A percentile compares a stretch with the other conserved stretches of the same genome.
phyloP scores from a whole-genome alignment of 2,113 vertebrate genomes.

The Miniopterus natalensis region DNA sequence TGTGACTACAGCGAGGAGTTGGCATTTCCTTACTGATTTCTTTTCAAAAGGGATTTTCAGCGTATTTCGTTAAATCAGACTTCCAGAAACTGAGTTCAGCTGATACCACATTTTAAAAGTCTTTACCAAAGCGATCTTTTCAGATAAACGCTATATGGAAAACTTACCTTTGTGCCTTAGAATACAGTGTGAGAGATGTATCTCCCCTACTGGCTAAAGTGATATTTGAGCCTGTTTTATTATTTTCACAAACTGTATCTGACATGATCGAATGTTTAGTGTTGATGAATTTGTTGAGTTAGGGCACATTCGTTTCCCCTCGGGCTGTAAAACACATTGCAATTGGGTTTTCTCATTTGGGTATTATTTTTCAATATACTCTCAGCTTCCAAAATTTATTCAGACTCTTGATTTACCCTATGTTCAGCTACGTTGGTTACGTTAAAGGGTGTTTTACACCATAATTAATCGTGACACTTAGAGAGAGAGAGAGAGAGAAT shows the following conservation, averaged over 20 bases:
- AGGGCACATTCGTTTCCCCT: not conserved
- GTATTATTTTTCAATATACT: conserved; percentile 34
- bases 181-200: not conserved
- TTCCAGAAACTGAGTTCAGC: not conserved
- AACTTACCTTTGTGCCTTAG: not conserved
- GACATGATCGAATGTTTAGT: not conserved
- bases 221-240: not conserved
- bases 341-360: not conserved
- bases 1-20: not conserved
- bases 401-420: not conserved
- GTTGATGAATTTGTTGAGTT: not conserved
- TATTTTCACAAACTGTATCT: not conserved
- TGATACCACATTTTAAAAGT: not conserved
- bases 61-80: not conserved
- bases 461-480: conserved; percentile 31
- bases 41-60: not conserved
- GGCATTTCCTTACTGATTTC: not conserved
- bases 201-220: not conserved
- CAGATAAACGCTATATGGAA: not conserved
- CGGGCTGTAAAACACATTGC: not conserved
- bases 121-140: not conserved
- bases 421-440: not conserved
- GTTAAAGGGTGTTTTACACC: not conserved
- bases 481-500: not conserved
- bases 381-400: not conserved